Conservation (phyloP, 2,113 vertebrate genomes). For the Hirundichthys speculiger region DNA sequence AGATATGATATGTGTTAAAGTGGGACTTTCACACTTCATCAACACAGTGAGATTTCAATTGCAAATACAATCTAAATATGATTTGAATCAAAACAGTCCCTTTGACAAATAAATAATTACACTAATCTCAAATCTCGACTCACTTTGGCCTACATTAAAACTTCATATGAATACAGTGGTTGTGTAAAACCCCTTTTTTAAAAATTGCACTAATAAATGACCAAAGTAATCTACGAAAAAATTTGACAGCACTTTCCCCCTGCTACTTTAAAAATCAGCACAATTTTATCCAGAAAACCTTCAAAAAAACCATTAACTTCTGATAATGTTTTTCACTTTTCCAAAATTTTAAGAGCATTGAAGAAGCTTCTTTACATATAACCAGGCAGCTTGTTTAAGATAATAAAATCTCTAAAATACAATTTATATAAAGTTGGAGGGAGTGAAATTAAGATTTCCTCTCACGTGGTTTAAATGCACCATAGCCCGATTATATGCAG, state of each 20-base stretch:
- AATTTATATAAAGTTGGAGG: conserved; percentile 88
- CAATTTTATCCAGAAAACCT: conserved; percentile 41
- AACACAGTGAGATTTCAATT: conserved; percentile 68
- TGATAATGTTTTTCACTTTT: conserved; percentile 18
- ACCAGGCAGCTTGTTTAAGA: conserved; percentile 35
- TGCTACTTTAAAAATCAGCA: conserved; percentile 40
- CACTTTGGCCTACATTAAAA: conserved; percentile 71
- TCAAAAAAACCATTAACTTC: conserved; percentile 22
- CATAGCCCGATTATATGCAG: conserved; percentile 94
- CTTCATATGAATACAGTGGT: conserved; percentile 64
- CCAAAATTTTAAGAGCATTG: conserved; percentile 18
- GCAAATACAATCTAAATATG: conserved; percentile 72
- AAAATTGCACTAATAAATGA: conserved; percentile 43
- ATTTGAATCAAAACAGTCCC: conserved; percentile 56
- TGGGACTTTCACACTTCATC: conserved; percentile 60
- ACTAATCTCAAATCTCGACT: conserved; percentile 45
- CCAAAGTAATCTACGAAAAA: conserved; percentile 50
- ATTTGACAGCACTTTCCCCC: conserved; percentile 29
- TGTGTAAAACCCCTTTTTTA: conserved; percentile 61
- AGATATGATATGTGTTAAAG: conserved; percentile 45
- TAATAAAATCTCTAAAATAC: conserved; percentile 38
- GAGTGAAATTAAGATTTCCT: conserved; percentile 88
- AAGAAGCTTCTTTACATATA: conserved; percentile 32
- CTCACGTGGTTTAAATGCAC: conserved; percentile 91
- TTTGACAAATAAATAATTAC: conserved; percentile 67